A percentile compares a stretch with the other conserved stretches of the same genome.
Conservation (phyloP, 2,888 invertebrate species). For the Sceliomorpha sp. region DNA sequence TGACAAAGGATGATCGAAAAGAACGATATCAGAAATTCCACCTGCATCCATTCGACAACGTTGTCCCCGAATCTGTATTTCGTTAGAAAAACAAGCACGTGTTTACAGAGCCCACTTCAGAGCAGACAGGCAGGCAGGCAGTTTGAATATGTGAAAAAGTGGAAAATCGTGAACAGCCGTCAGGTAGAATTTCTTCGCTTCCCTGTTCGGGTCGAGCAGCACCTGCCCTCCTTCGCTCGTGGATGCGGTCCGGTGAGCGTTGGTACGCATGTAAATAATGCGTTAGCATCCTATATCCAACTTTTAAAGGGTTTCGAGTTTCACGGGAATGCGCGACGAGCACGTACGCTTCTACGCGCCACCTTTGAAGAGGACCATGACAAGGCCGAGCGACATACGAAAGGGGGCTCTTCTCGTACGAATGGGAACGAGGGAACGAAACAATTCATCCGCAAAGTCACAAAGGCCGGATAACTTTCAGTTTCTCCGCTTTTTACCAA, state of each 20-base stretch:
- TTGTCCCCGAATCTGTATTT: constrained; percentile 3
- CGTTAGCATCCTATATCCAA: constrained; percentile 36
- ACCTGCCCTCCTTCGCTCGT: constrained; percentile 35
- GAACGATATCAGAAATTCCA: too few relatives aligned
- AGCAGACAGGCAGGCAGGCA: constrained; percentile 5
- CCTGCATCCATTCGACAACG: not conserved
- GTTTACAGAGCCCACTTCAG: not conserved
- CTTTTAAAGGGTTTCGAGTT: constrained; percentile 48
- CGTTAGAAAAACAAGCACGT: not conserved
- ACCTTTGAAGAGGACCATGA: constrained; percentile 29
- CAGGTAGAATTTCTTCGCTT: constrained; percentile 46
- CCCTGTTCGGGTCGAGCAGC: constrained; percentile 20
- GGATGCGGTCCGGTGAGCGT: constrained; percentile 36
- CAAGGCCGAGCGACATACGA: constrained; percentile 17
- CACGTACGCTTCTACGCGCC: constrained; percentile 51
- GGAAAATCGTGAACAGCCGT: constrained; percentile 40
- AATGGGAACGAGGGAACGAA: constrained; percentile 4
- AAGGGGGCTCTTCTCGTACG: constrained; percentile 21
- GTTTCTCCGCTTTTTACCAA: constrained; percentile 1
- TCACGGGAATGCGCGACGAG: constrained; percentile 31
- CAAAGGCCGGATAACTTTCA: constrained; percentile 16
- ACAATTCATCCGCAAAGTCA: constrained; percentile 25
- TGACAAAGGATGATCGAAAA: too few relatives aligned
- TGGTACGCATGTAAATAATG: constrained; percentile 46
- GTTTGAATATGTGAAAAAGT: constrained; percentile 22